phyloP scores from a whole-genome alignment of 2,113 vertebrate species.

The Gnathonemus longibarbis region DNA sequence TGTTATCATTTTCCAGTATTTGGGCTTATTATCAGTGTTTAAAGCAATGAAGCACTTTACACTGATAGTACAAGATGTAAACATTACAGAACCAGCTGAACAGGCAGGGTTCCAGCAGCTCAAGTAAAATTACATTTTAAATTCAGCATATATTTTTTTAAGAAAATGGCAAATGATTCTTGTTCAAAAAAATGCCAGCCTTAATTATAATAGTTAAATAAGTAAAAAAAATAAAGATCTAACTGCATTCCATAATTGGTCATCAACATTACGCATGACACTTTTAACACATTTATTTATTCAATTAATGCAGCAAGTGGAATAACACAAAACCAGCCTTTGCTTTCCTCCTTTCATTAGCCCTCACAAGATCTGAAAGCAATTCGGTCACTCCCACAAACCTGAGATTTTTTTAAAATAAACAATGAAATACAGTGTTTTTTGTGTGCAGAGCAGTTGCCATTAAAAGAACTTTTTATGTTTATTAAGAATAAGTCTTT shows the following conservation, averaged over 20 bases:
- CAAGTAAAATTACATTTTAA: not conserved
- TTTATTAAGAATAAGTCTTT: not conserved
- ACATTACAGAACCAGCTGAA: not conserved
- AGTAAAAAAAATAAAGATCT: not conserved
- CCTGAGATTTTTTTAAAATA: too few species aligned
- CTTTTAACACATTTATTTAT: not conserved
- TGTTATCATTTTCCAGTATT: not conserved
- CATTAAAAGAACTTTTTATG: not conserved
- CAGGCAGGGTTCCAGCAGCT: not conserved
- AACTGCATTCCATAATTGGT: not conserved
- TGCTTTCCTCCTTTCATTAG: not conserved
- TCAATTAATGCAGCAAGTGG: not conserved
- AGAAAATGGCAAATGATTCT: not conserved
- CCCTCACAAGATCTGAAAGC: not conserved
- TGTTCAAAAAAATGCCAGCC: not conserved
- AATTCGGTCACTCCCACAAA: not conserved
- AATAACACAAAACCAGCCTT: not conserved
- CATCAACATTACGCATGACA: not conserved
- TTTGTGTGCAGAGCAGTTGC: not conserved
- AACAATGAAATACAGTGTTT: not conserved
- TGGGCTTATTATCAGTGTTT: not conserved
- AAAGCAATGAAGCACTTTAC: not conserved
- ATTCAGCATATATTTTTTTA: not conserved
- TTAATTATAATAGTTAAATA: not conserved
- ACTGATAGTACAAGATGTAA: not conserved